Evolutionary conservation across 2,113 vertebrate species (phyloP).

Genomic region (Sturnira hondurensis): DNA sequence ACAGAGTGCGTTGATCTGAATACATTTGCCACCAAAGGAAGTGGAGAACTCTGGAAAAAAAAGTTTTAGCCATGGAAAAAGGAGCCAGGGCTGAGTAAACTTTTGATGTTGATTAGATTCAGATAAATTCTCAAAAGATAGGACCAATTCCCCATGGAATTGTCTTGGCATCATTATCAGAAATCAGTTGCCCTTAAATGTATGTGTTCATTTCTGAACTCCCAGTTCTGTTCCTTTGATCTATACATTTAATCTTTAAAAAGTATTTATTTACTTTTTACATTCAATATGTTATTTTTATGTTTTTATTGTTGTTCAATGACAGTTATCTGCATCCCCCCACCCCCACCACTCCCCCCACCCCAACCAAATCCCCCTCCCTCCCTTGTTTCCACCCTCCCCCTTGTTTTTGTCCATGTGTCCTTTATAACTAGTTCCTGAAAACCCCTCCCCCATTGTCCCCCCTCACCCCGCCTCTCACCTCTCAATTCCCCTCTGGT

Average conservation of each 20-base stretch:
- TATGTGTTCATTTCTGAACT: background rate
- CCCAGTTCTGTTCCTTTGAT: background rate
- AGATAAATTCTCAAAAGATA: background rate
- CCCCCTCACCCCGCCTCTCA: no score
- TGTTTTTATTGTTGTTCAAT: no score
- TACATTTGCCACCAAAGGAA: background rate
- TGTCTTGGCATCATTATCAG: background rate
- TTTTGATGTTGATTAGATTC: background rate
- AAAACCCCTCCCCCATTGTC: no score
- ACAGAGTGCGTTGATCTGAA: accelerated
- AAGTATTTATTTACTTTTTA: no score
- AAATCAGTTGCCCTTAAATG: background rate
- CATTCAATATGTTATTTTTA: no score
- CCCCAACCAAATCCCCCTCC: no score
- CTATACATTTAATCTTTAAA: background rate
- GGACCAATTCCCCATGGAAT: background rate
- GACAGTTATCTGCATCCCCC: no score
- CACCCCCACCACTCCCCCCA: no score
- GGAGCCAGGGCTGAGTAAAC: background rate
- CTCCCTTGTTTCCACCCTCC: no score
- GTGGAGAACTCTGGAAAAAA: background rate
- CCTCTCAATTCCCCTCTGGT: no score
- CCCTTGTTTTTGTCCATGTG: no score
- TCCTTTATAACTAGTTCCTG: no score
- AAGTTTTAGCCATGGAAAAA: background rate